Evolutionary conservation across 2,797 vertebrate species (phyloP).

Genomic region (Tokudaia muenninki): DNA sequence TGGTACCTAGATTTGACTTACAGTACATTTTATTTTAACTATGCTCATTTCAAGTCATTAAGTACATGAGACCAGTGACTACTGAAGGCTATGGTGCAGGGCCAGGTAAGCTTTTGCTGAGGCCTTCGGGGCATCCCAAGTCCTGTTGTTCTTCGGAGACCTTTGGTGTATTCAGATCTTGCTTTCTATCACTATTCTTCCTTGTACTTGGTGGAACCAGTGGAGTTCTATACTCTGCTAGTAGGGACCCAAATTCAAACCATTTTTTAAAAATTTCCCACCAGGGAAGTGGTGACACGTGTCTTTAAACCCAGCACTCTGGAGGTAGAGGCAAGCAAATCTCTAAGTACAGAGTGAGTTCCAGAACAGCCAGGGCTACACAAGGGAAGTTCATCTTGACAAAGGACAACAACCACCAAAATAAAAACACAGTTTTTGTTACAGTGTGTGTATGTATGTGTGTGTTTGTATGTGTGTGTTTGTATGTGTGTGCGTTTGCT

Average conservation of each 20-base stretch:
- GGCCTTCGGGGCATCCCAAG: neutral
- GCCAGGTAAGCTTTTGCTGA: neutral
- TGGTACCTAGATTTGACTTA: neutral
- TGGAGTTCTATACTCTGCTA: neutral
- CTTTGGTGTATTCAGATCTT: neutral
- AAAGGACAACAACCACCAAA: neutral
- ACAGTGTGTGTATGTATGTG: neutral
- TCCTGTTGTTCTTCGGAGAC: neutral
- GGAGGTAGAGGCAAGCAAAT: neutral
- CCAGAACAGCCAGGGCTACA: neutral
- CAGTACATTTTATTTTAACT: neutral
- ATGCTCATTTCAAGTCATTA: neutral
- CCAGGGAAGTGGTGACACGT: neutral
- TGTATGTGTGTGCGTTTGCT: neutral
- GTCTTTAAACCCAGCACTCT: neutral
- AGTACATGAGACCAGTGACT: neutral
- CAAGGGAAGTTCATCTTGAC: neutral
- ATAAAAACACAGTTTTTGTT: neutral
- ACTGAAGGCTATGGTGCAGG: neutral
- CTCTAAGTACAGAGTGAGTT: neutral
- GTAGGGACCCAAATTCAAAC: constrained; percentile 3
- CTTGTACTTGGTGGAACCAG: neutral
- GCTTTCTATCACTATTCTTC: neutral
- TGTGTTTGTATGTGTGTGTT: neutral
- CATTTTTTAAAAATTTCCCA: neutral